phyloP scores from a whole-genome alignment of 1,140 invertebrate genomes.

The Bemisia tabaci region DNA sequence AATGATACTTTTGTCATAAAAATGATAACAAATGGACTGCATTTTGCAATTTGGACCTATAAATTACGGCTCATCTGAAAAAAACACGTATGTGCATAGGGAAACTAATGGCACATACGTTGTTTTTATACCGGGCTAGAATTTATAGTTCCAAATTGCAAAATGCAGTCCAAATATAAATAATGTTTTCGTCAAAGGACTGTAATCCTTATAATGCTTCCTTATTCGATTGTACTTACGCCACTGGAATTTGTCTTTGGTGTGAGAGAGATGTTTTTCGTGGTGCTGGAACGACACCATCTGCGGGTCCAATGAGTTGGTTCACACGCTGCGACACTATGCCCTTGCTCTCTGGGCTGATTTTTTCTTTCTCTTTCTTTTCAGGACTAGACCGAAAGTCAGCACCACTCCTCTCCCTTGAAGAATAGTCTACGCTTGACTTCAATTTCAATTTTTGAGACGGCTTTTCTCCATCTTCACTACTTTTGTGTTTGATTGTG shows the following conservation, averaged over 20 bases:
- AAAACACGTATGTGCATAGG: no score
- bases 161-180: no score
- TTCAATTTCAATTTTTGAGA: neutral
- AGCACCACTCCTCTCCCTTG: neutral
- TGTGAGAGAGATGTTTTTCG: neutral
- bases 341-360: neutral
- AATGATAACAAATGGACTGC: no score
- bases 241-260: neutral
- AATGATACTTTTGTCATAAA: no score
- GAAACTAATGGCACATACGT: no score
- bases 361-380: neutral
- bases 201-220: no score
- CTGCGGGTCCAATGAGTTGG: neutral
- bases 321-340: neutral
- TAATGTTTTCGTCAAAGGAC: no score
- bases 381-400: neutral
- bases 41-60: no score
- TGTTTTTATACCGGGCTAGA: no score
- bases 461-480: neutral
- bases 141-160: no score
- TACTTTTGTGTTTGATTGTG: neutral
- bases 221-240: neutral
- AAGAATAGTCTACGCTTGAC: neutral
- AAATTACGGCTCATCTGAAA: no score
- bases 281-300: neutral